Percentiles rank a stretch among this genome's conserved stretches.
Evolutionary conservation across 2,797 vertebrate species (phyloP).

Genomic region (Moxostoma hubbsi): DNA sequence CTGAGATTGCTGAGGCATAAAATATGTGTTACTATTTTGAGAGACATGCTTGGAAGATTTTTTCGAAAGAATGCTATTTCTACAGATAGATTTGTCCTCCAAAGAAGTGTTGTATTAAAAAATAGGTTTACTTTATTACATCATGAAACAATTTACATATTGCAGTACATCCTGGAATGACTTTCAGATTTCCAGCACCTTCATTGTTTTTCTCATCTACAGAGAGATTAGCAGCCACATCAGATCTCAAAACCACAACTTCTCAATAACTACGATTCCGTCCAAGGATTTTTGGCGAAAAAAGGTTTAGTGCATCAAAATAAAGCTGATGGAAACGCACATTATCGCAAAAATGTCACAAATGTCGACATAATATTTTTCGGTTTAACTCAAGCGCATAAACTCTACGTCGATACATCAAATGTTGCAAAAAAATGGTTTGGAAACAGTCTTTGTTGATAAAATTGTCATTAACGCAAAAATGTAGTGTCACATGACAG

Average conservation of each 20-base stretch:
- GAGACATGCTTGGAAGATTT: neutral
- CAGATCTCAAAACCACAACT: conserved; percentile 1
- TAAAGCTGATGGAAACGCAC: too few relatives aligned
- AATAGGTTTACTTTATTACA: neutral
- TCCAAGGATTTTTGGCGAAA: too few relatives aligned
- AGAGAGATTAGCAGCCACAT: neutral
- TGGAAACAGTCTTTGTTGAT: too few relatives aligned
- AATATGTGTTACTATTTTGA: conserved; percentile 30
- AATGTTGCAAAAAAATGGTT: too few relatives aligned
- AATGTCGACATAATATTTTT: too few relatives aligned
- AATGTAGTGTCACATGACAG: too few relatives aligned
- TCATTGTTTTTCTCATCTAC: too few relatives aligned
- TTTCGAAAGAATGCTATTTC: conserved; percentile 25
- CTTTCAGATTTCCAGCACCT: neutral
- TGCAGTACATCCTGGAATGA: neutral
- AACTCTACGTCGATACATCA: too few relatives aligned
- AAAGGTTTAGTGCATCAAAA: too few relatives aligned
- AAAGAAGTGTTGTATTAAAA: neutral
- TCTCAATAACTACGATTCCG: neutral
- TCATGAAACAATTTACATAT: neutral
- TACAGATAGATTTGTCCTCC: conserved; percentile 19
- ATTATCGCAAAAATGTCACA: too few relatives aligned
- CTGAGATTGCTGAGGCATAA: conserved; percentile 18
- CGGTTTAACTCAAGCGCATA: too few relatives aligned
- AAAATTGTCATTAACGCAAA: too few relatives aligned